phyloP scores from a whole-genome alignment of 2,797 vertebrate species.

The Pseudopleuronectes americanus region DNA sequence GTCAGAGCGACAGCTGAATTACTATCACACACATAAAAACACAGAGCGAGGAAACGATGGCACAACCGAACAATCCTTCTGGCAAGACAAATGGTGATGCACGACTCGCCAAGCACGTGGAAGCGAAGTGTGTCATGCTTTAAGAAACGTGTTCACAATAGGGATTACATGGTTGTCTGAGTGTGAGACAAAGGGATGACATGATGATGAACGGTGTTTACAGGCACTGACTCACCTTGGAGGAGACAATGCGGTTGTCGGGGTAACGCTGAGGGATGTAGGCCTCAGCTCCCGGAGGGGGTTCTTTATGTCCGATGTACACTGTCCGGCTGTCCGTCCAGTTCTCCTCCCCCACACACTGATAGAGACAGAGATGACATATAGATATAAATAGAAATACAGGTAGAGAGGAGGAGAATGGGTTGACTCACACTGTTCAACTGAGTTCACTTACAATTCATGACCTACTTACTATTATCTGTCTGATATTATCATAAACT shows the following conservation, averaged over 20 bases:
- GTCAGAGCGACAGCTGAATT: constrained; percentile 27
- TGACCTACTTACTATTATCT: background rate
- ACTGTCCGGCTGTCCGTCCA: constrained; percentile 97
- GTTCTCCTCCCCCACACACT: constrained; percentile 97
- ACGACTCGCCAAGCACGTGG: constrained; percentile 24
- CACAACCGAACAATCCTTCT: constrained; percentile 13
- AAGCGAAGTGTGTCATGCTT: constrained; percentile 43
- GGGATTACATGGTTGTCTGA: constrained; percentile 48
- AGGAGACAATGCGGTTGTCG: constrained; percentile 97
- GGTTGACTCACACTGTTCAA: constrained; percentile 29
- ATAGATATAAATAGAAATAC: constrained; percentile 45
- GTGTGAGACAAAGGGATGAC: constrained; percentile 23
- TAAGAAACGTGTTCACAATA: constrained; percentile 31
- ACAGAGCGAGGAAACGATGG: constrained; percentile 21
- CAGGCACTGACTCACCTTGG: constrained; percentile 84
- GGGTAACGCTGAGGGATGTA: constrained; percentile 98
- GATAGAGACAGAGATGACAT: constrained; percentile 36
- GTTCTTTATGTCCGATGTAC: constrained; percentile 95
- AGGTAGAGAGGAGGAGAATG: constrained; percentile 19
- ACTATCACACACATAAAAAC: constrained; percentile 20
- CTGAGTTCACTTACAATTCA: constrained; percentile 4
- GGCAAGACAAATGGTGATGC: constrained; percentile 23
- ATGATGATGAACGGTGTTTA: constrained; percentile 29
- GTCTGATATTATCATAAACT: background rate
- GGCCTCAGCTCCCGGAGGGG: constrained; percentile 92